Conservation (phyloP, 2,888 invertebrate species). For the Gymnoscelis rufifasciata region DNA sequence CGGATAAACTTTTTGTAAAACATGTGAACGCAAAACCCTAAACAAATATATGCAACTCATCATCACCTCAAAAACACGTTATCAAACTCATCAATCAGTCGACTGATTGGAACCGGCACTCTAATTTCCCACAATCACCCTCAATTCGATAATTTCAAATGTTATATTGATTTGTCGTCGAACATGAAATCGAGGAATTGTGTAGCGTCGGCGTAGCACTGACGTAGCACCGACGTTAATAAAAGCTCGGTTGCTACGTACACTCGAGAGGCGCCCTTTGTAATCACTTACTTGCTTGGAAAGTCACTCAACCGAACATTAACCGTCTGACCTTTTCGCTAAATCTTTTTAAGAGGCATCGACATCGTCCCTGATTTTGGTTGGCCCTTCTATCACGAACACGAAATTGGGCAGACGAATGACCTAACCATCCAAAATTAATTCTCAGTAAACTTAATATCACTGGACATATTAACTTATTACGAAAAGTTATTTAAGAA, state of each 20-base stretch:
- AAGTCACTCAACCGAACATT: constrained; percentile 5
- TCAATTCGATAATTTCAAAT: constrained; percentile 4
- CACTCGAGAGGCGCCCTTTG: constrained; percentile 1
- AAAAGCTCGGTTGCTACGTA: constrained; percentile 6
- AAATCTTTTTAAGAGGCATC: background rate
- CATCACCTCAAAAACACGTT: no score
- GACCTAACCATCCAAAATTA: background rate
- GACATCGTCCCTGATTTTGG: background rate
- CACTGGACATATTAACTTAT: no score
- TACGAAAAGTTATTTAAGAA: no score
- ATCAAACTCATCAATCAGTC: background rate
- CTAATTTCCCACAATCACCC: background rate
- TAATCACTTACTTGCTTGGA: background rate
- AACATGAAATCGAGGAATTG: constrained; percentile 9
- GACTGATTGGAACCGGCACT: background rate
- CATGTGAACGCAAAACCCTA: no score
- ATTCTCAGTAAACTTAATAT: no score
- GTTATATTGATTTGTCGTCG: constrained; percentile 11
- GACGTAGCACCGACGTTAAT: background rate
- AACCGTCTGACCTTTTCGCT: constrained; percentile 1
- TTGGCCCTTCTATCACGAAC: background rate
- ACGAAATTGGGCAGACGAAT: background rate
- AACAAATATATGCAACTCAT: no score
- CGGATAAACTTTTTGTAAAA: no score
- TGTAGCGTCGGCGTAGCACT: background rate